Evolutionary conservation across 2,113 vertebrate species (phyloP), one percentile per base, ranked within the genome.

Genomic region (Elgaria multicarinata): DNA sequence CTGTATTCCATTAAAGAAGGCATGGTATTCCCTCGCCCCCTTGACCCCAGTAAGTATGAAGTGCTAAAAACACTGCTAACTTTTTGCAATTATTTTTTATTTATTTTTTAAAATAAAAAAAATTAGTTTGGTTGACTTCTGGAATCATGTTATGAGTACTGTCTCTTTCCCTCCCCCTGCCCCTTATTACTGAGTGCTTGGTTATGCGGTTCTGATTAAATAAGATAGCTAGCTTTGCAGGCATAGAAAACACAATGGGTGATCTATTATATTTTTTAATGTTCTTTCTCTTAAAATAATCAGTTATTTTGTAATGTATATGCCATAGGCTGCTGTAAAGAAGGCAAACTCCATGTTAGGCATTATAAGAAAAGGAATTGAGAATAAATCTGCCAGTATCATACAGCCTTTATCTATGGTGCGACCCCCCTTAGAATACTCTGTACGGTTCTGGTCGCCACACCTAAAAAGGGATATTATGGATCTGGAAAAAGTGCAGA

Each of bases 221-320:
- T 89, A 87, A 81, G 12, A 6, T 78, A 50, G 36, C 39, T 82
- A 33, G 18, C 2, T 9, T 89, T 79, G 55, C 0, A 0, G 2
- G 1, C 6, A 10, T 46, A 42, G 33, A 90, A 80, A 24, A 85
- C 85, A 39, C 0, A 80, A 86, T 87, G 86, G 89, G 44, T 1
- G 82, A 2, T 64, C 16, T 3, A 2, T 1, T 80, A 20, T 55
- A 87, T 58, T 67, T 75, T 79, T 93, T 42, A 85, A 67, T 87
- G 88, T 87, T 31, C 90, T 50, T 92, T 74, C 36, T 39, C n/a
- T 42, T 71, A 92, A n/a, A 50, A 6, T 0, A 44, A 87, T 71
- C 39, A 75, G 12, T 74, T 39, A 77, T 71, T 91, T 85, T 72
- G 4, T 84, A 58, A 87, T 79, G 28, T 42, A 36, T 1, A 1